phyloP scores from a whole-genome alignment of 2,797 vertebrate species.

The Hemibagrus guttatus region DNA sequence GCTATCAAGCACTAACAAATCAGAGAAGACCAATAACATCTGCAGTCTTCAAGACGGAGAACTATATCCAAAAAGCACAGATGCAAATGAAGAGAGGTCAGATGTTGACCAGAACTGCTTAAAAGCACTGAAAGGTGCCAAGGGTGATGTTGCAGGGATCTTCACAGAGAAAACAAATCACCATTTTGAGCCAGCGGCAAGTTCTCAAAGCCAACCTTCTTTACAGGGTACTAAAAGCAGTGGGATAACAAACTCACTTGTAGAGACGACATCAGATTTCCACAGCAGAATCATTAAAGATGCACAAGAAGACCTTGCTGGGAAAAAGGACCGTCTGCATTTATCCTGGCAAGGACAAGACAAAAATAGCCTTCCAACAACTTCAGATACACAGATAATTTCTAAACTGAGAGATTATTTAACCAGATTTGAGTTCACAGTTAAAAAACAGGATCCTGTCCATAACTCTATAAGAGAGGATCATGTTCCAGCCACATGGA shows the following conservation, averaged over 20 bases:
- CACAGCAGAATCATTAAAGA: slow-evolving; percentile 12
- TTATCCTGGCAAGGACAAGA: slow-evolving; percentile 34
- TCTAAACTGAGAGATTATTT: slow-evolving; percentile 58
- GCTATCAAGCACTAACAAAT: not conserved
- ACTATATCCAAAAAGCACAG: not conserved
- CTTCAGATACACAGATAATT: slow-evolving; percentile 58
- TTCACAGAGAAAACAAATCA: slow-evolving; percentile 12
- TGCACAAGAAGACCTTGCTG: slow-evolving; percentile 10
- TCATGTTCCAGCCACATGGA: slow-evolving; percentile 38
- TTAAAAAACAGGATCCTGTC: slow-evolving; percentile 49
- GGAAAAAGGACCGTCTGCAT: slow-evolving; percentile 11
- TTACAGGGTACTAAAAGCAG: slow-evolving; percentile 14
- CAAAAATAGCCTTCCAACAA: slow-evolving; percentile 25
- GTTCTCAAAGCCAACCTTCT: slow-evolving; percentile 25
- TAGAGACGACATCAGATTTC: slow-evolving; percentile 6
- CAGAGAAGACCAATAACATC: not conserved
- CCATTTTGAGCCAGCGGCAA: slow-evolving; percentile 29
- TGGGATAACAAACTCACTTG: not conserved
- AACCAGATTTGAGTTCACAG: slow-evolving; percentile 57
- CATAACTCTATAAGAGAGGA: slow-evolving; percentile 36
- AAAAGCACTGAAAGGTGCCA: slow-evolving; percentile 15
- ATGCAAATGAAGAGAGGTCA: slow-evolving; percentile 24
- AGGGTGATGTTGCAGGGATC: not conserved
- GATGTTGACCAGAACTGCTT: not conserved
- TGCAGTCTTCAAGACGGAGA: not conserved